Evolutionary conservation across 1,140 invertebrate species (phyloP), one percentile per base, ranked within the genome.

Genomic region (Eurosta solidaginis): DNA sequence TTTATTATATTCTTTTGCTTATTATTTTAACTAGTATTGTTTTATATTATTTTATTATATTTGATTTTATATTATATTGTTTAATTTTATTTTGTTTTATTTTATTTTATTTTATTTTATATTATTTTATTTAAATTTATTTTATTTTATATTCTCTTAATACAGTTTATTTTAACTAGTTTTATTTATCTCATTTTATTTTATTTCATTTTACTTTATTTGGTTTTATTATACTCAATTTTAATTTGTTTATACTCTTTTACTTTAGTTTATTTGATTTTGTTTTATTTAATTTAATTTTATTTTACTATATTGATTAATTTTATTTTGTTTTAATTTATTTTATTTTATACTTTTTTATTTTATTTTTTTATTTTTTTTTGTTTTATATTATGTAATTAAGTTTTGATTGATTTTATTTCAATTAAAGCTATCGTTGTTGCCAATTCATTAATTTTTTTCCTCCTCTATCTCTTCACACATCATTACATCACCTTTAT

Each of bases 301-400:
- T 29, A 49, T 17, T 49, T 47, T 27, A n/a, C 36, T 10, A 14
- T 76, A 27, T 6, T 3, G 1, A 52, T 10, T 75, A 17, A 27
- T 36, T 73, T 29, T 49, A 47, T 47, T 22, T 47, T 74, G 25
- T 75, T 49, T 47, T 29, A 17, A 14, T n/a, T 7, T 1, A 12
- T 36, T 33, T 76, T 4, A 17, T 76, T 3, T 47, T 76, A n/a
- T 17, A 27, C 20, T 14, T 1, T n/a, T 29, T 36, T 75, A 25
- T 42, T 20, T 77, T 77, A 29, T 29, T 20, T 40, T 76, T n/a
- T 76, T 63, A 27, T 45, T 33, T 44, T 12, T 77, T 77, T 77
- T 59, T 59, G 20, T 49, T 33, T 76, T 44, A 44, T 49, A 12
- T 3, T 44, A 6, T 44, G 42, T 44, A 44, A 6, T 44, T 44